phyloP scores from a whole-genome alignment of 2,113 vertebrate species.

The Nerophis ophidion region DNA sequence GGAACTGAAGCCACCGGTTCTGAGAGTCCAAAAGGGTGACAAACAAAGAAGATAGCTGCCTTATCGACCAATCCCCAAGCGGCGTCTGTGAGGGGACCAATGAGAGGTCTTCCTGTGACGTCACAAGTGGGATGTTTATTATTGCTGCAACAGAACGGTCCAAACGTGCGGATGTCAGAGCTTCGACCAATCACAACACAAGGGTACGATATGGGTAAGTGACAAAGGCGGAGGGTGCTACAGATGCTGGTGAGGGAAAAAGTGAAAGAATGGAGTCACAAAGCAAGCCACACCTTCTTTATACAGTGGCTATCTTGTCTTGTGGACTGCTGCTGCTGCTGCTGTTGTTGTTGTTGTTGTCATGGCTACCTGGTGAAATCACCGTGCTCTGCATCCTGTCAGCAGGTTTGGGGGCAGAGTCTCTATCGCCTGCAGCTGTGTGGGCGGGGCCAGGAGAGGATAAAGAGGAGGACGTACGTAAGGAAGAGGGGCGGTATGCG shows the following conservation, averaged over 20 bases:
- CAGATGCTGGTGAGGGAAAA: slow-evolving; percentile 51
- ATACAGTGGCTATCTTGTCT: slow-evolving; percentile 50
- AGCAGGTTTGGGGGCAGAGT: slow-evolving; percentile 73
- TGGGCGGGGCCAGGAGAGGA: slow-evolving; percentile 58
- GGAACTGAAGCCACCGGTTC: background rate
- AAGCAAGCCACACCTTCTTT: slow-evolving; percentile 6
- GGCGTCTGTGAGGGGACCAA: slow-evolving; percentile 25
- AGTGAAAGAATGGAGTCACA: background rate
- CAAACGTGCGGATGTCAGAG: slow-evolving; percentile 1
- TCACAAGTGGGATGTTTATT: slow-evolving; percentile 37
- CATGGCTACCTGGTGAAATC: slow-evolving; percentile 58
- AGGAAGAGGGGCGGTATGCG: slow-evolving; percentile 75
- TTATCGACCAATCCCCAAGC: slow-evolving; percentile 43
- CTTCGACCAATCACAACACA: slow-evolving; percentile 35
- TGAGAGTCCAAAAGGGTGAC: slow-evolving; percentile 1
- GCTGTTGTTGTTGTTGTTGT: slow-evolving; percentile 52
- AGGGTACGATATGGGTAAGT: no score
- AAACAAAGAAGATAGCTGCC: slow-evolving; percentile 64
- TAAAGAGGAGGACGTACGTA: slow-evolving; percentile 49
- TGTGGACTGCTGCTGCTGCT: slow-evolving; percentile 36
- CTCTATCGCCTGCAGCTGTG: slow-evolving; percentile 65
- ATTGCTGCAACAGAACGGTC: slow-evolving; percentile 37
- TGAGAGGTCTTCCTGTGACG: slow-evolving; percentile 19
- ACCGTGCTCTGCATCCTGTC: slow-evolving; percentile 62
- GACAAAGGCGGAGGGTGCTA: slow-evolving; percentile 20